These are phyloP conservation scores for Tipula confusa DNA, from an alignment of 2,888 invertebrate species.

Conservation along the genomic window DNA sequence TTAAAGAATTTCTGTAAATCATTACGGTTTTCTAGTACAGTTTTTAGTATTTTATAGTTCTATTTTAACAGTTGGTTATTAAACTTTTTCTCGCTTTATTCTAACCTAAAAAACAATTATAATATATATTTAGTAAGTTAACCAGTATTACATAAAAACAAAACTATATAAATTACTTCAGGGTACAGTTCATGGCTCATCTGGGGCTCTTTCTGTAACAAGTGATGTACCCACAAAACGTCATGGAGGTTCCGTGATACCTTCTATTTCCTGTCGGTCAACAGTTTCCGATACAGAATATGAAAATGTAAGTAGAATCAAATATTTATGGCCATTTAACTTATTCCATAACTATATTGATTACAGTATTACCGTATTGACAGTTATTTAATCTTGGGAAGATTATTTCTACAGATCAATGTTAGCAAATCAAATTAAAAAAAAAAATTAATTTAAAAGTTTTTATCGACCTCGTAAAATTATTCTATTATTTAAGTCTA, in stretches of 20 bases:
- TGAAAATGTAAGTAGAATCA: slow-evolving; percentile 69
- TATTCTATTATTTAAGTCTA: too few relatives aligned
- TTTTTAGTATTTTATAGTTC: background rate
- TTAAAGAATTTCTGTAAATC: background rate
- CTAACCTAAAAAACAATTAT: background rate
- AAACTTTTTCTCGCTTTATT: background rate
- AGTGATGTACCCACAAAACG: slow-evolving; percentile 59
- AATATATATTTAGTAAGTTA: background rate
- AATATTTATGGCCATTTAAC: slow-evolving; percentile 8
- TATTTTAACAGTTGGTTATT: background rate
- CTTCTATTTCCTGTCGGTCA: slow-evolving; percentile 70
- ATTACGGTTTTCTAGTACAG: background rate
- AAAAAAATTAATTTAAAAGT: too few relatives aligned
- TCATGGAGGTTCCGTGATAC: slow-evolving; percentile 54
- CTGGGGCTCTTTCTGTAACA: slow-evolving; percentile 50
- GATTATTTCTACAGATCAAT: too few relatives aligned
- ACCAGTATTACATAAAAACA: background rate
- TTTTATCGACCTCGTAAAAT: too few relatives aligned
- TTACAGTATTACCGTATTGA: too few relatives aligned
- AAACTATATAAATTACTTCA: slow-evolving; percentile 42
- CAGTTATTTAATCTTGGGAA: too few relatives aligned
- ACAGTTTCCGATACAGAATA: slow-evolving; percentile 93
- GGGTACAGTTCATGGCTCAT: slow-evolving; percentile 65
- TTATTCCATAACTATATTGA: background rate
- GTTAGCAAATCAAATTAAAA: too few relatives aligned